phyloP scores from a whole-genome alignment of 2,888 invertebrate genomes.

The Parochlus steinenii region DNA sequence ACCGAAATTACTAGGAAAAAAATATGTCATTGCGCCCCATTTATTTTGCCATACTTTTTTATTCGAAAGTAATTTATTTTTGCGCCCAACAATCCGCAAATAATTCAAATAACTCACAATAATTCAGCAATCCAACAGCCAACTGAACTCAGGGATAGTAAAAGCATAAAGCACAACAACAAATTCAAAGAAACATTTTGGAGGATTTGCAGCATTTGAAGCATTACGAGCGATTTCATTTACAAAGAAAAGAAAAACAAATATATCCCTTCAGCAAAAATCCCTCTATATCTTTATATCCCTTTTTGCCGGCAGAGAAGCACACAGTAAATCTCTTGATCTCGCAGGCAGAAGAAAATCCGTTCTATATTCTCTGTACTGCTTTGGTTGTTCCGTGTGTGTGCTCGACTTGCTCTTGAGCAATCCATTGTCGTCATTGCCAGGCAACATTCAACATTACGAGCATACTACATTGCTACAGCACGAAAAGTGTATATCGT shows the following conservation, averaged over 20 bases:
- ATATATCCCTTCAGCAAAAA: too few relatives aligned
- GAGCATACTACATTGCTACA: background rate
- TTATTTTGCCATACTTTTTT: too few relatives aligned
- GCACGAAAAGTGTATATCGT: conserved; percentile 9
- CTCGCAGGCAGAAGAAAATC: conserved; percentile 9
- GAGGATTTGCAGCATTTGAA: background rate
- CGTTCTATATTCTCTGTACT: background rate
- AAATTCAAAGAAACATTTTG: background rate
- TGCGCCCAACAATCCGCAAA: background rate
- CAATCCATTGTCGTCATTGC: conserved; percentile 12
- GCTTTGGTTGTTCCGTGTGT: background rate
- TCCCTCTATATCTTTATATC: too few relatives aligned
- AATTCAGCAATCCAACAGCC: background rate
- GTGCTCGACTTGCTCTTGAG: background rate
- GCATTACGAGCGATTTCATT: background rate
- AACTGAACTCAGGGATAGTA: too few relatives aligned
- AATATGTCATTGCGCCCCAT: too few relatives aligned
- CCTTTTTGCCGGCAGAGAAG: background rate
- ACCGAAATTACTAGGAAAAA: too few relatives aligned
- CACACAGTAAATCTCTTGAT: conserved; percentile 12
- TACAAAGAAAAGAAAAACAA: conserved; percentile 4
- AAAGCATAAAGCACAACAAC: background rate
- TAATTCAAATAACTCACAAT: background rate
- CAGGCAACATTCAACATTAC: background rate
- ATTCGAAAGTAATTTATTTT: too few relatives aligned